Percentiles rank a stretch among this genome's conserved stretches.
Conservation (phyloP, 2,888 invertebrate species). For the Caenorhabditis angaria region DNA sequence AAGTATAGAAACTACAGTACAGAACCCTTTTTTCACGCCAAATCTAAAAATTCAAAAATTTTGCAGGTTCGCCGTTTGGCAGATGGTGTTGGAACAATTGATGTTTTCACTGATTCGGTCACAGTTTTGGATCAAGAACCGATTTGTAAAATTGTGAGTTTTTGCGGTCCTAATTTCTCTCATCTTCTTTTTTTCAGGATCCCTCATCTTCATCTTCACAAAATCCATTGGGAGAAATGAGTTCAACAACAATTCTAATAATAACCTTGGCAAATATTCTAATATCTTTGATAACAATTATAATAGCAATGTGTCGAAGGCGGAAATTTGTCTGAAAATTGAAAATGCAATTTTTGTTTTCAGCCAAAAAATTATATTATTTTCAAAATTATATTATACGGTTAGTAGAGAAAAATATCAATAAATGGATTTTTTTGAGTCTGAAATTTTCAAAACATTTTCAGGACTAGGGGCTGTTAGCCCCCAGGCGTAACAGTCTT, state of each 20-base stretch:
- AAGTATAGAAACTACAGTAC: too few species aligned
- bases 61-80: slow-evolving; percentile 20
- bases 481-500: too few species aligned
- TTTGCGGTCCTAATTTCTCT: too few species aligned
- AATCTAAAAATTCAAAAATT: too few species aligned
- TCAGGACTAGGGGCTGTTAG: too few species aligned
- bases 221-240: neutral
- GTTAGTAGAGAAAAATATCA: neutral
- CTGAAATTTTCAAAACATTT: slow-evolving; percentile 3
- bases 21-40: too few species aligned
- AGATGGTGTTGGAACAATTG: slow-evolving; percentile 61
- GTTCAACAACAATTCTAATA: neutral
- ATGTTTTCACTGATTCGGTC: slow-evolving; percentile 67
- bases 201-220: neutral
- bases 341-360: slow-evolving; percentile 77
- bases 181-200: slow-evolving; percentile 2
- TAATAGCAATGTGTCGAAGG: neutral
- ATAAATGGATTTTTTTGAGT: neutral
- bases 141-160: slow-evolving; percentile 11
- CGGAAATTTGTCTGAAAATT: neutral
- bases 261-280: slow-evolving; percentile 6
- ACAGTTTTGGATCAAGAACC: slow-evolving; percentile 56
- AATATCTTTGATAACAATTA: neutral
- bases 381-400: neutral
- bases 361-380: neutral